Conservation (phyloP, 1,140 invertebrate genomes). For the Plodia interpunctella region DNA sequence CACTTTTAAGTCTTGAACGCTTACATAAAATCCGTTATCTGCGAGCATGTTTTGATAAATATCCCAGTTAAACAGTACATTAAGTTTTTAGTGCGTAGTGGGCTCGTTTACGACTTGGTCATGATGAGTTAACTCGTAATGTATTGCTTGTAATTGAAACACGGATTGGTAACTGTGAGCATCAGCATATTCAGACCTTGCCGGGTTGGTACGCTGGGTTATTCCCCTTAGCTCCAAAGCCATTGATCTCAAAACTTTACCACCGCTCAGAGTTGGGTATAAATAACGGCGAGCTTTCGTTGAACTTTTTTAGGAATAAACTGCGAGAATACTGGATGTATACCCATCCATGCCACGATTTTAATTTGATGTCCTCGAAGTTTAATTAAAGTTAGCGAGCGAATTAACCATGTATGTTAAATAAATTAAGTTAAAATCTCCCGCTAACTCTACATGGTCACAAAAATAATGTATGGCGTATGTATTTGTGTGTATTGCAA, state of each 20-base stretch:
- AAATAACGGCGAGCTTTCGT: too few species aligned
- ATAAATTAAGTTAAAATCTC: background rate
- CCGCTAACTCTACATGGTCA: background rate
- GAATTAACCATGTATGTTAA: background rate
- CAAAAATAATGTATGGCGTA: slow-evolving; percentile 1
- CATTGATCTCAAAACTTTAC: too few species aligned
- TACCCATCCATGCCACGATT: too few species aligned
- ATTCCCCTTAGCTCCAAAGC: too few species aligned
- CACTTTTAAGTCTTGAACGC: too few species aligned
- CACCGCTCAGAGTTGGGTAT: too few species aligned
- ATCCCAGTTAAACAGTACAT: slow-evolving; percentile 4
- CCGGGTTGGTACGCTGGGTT: too few species aligned
- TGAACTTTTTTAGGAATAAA: too few species aligned
- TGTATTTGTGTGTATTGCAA: slow-evolving; percentile 32
- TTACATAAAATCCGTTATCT: background rate
- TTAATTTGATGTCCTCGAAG: too few species aligned
- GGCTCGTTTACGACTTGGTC: background rate
- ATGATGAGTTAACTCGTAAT: slow-evolving; percentile 6
- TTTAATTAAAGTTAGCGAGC: too few species aligned
- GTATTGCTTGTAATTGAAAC: slow-evolving; percentile 1
- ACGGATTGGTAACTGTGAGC: background rate
- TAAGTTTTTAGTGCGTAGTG: background rate
- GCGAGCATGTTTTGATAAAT: background rate
- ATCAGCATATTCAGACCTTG: background rate
- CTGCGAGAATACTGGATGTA: too few species aligned